Percentiles rank a stretch among this genome's conserved stretches.
phyloP scores from a whole-genome alignment of 2,797 vertebrate species.

The Buceros bicornis region DNA sequence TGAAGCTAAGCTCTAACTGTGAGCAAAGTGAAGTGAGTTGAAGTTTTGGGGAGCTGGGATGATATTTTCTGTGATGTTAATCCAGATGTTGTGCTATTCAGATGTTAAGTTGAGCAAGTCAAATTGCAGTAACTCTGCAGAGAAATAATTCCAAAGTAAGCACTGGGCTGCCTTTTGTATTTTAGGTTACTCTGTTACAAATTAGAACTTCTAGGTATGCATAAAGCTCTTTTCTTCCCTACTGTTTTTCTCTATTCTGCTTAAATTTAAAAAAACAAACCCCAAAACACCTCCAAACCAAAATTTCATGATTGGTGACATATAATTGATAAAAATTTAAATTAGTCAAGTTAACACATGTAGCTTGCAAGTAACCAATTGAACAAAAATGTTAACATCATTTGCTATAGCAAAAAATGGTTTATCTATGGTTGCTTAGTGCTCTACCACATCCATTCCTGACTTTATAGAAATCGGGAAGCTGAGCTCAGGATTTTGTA shows the following conservation, averaged over 20 bases:
- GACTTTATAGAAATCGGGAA: neutral
- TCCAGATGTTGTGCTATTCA: neutral
- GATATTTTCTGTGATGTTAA: constrained; percentile 8
- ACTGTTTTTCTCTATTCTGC: neutral
- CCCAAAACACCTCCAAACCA: neutral
- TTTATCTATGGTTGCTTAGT: neutral
- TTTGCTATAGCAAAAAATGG: neutral
- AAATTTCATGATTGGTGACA: neutral
- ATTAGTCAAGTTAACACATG: neutral
- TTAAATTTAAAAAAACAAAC: neutral
- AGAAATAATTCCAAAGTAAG: neutral
- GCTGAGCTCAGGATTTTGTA: neutral
- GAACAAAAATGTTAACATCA: neutral
- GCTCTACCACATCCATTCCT: neutral
- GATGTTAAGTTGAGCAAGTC: neutral
- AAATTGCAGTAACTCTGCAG: neutral
- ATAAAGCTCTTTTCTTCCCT: neutral
- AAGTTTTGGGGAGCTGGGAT: neutral
- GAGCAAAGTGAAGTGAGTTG: neutral
- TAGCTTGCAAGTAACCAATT: neutral
- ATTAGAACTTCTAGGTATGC: neutral
- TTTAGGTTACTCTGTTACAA: neutral
- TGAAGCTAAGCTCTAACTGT: neutral
- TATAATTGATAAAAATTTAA: neutral
- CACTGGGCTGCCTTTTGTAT: neutral